Percentiles rank a stretch among this genome's conserved stretches.
These are phyloP conservation scores for Aurelia sp. DNA, from an alignment of 30 jellyfish, hydroid and myxozoan genomes.

Conservation along the genomic window DNA sequence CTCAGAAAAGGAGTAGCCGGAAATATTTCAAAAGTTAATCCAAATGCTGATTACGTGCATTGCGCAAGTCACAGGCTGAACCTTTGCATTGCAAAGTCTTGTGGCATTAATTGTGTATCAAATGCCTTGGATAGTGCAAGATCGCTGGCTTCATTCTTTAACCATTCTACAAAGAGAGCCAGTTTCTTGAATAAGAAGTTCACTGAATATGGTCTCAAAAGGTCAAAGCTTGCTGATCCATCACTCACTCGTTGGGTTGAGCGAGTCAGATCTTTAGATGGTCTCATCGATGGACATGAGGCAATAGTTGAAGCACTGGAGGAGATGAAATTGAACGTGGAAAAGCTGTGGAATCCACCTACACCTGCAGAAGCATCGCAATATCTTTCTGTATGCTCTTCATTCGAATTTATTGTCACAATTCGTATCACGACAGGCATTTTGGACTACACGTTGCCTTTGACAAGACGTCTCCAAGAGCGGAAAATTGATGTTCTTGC, in stretches of 20 bases:
- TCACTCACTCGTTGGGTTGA: constrained; percentile 57
- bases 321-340: constrained; percentile 23
- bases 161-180: constrained; percentile 34
- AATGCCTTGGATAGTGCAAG: constrained; percentile 22
- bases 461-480: constrained; percentile 35
- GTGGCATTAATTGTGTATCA: neutral
- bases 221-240: constrained; percentile 39
- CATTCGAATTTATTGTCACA: constrained; percentile 13
- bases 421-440: neutral
- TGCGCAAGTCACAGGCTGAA: constrained; percentile 49
- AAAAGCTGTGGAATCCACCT: constrained; percentile 5
- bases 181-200: constrained; percentile 3
- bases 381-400: constrained; percentile 17
- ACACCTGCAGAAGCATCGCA: constrained; percentile 38
- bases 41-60: constrained; percentile 68
- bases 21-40: constrained; percentile 15
- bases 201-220: constrained; percentile 3
- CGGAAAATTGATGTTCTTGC: constrained; percentile 8
- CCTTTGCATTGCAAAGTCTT: constrained; percentile 48
- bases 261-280: constrained; percentile 44
- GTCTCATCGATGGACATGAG: constrained; percentile 22
- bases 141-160: constrained; percentile 16
- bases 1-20: constrained; percentile 54
- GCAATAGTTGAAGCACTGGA: constrained; percentile 48
- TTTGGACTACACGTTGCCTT: constrained; percentile 16